These are phyloP conservation scores for Heliconius hewitsoni DNA, from an alignment of 1,140 invertebrate genomes.

Conservation along the genomic window DNA sequence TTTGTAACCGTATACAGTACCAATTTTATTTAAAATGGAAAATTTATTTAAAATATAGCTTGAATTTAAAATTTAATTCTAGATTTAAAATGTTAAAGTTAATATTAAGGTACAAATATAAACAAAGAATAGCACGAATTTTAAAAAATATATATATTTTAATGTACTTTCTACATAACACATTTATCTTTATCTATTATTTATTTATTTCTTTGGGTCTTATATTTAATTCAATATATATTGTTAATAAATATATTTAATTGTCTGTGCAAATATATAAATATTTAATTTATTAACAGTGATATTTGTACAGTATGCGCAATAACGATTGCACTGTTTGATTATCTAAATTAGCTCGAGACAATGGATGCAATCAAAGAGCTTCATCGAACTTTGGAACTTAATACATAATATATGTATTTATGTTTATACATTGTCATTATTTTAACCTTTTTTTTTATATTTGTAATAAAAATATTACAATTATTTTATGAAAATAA, in stretches of 20 bases:
- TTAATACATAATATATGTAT: neutral
- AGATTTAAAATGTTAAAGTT: neutral
- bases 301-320: conserved; percentile 10
- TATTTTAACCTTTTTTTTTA: neutral
- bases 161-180: neutral
- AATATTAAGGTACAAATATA: neutral
- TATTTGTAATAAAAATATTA: too few species aligned
- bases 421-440: neutral
- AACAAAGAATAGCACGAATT: neutral
- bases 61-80: neutral
- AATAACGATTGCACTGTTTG: conserved; percentile 25
- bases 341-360: conserved; percentile 35
- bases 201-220: neutral
- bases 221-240: neutral
- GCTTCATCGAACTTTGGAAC: conserved; percentile 29
- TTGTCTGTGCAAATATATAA: neutral
- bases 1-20: neutral
- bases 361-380: conserved; percentile 27
- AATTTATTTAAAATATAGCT: neutral
- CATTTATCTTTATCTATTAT: neutral
- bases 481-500: neutral
- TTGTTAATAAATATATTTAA: neutral
- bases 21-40: neutral
- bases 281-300: neutral
- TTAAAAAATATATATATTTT: neutral